Evolutionary conservation across 2,113 vertebrate genomes (phyloP), one percentile per base, ranked within the genome.

Genomic region (Syngnathus typhle): DNA sequence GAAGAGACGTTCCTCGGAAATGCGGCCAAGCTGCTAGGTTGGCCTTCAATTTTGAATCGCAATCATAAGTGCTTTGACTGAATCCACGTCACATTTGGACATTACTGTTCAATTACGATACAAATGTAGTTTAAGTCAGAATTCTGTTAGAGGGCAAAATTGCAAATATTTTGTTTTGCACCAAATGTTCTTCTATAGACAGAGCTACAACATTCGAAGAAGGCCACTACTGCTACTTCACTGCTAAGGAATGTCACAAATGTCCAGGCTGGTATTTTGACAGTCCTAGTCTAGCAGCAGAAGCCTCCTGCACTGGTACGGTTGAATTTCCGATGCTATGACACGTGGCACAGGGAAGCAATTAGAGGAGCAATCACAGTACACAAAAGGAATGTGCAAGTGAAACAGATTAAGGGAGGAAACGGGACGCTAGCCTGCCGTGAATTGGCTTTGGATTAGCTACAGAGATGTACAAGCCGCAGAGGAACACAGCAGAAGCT

Each of bases 361-460:
- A 87, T 87, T 90, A 86, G 77, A 89, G 82, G 87, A 85, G 84
- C 86, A 91, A 88, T 91, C 86, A 89, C 83, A 77, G 80, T 80
- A 81, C 83, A 91, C 86, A 88, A 90, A 88, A 76, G 82, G 73
- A 81, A 88, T 74, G 69, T 74, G 74, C 80, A 83, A 85, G 76
- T 63, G 73, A 84, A 80, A 81, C 82, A 82, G 87, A 88, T 87
- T 87, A 82, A 80, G 77, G 76, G 56, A 70, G 70, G 72, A 78
- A 82, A 86, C 75, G 64, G 81, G 86, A 75, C 74, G 63, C 73
- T 69, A 73, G 39, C 74, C 69, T 78, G 66, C 64, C 71, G 74
- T 76, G 76, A 79, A 82, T 51, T 79, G 82, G 60, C 65, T 75
- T 58, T 76, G 84, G 86, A 88, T 88, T 88, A 86, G 82, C 81